phyloP scores from a whole-genome alignment of 2,888 invertebrate genomes.

The Aelia acuminata region DNA sequence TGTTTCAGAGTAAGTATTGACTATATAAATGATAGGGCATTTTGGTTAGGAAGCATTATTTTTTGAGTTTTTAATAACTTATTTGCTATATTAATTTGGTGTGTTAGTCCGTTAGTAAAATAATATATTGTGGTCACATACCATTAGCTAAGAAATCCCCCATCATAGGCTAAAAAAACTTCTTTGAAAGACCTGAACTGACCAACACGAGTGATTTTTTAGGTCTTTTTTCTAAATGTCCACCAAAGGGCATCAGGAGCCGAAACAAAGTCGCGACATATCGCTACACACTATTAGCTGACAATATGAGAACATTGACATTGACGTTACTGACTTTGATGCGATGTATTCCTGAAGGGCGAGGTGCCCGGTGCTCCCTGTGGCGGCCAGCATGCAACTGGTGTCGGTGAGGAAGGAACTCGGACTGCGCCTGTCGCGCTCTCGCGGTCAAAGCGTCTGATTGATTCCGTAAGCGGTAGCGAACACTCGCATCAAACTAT shows the following conservation, averaged over 20 bases:
- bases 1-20: too few species aligned
- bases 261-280: background rate
- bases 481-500: background rate
- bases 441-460: background rate
- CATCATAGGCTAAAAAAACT: background rate
- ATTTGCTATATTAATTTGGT: background rate
- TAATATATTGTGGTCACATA: background rate
- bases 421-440: background rate
- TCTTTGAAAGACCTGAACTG: background rate
- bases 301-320: background rate
- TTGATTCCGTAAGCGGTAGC: background rate
- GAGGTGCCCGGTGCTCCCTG: slow-evolving; percentile 55
- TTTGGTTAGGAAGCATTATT: background rate
- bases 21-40: too few species aligned
- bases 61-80: background rate
- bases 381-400: slow-evolving; percentile 54
- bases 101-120: background rate
- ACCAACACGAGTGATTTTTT: background rate
- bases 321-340: slow-evolving; percentile 53
- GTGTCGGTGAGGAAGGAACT: slow-evolving; percentile 10
- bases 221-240: background rate
- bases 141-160: slow-evolving; percentile 18
- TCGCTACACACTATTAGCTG: background rate
- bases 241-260: background rate
- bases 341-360: slow-evolving; percentile 57